phyloP scores from a whole-genome alignment of 2,888 invertebrate species.

The Rhingia rostrata region DNA sequence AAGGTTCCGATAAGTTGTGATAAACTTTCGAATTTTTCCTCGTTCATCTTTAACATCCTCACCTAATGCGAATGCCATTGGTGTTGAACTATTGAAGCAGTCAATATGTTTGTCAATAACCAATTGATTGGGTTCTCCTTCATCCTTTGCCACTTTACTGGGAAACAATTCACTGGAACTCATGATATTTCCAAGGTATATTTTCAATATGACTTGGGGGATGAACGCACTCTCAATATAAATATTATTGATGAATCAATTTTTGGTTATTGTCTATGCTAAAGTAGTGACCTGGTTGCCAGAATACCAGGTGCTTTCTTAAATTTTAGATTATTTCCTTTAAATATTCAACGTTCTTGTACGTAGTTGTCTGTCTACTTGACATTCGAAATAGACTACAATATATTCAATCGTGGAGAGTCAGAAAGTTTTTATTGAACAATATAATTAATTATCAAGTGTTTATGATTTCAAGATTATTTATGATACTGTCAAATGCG shows the following conservation, averaged over 20 bases:
- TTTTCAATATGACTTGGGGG: neutral
- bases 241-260: conserved; percentile 52
- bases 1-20: conserved; percentile 68
- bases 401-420: neutral
- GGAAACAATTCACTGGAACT: neutral
- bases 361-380: neutral
- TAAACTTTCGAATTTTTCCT: conserved; percentile 51
- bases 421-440: conserved; percentile 46
- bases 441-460: conserved; percentile 45
- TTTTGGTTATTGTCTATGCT: conserved; percentile 34
- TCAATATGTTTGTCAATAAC: conserved; percentile 36
- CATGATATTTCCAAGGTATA: neutral
- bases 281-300: neutral
- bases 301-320: conserved; percentile 3
- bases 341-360: neutral
- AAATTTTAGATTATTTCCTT: neutral
- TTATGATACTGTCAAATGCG: conserved; percentile 25
- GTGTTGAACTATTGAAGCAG: neutral
- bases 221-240: conserved; percentile 41
- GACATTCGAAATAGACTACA: conserved; percentile 4
- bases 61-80: conserved; percentile 17
- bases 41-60: conserved; percentile 37
- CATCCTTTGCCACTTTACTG: neutral
- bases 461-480: conserved; percentile 38
- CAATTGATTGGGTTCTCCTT: neutral